Evolutionary conservation across 2,113 vertebrate species (phyloP).

Genomic region (Merops nubicus): DNA sequence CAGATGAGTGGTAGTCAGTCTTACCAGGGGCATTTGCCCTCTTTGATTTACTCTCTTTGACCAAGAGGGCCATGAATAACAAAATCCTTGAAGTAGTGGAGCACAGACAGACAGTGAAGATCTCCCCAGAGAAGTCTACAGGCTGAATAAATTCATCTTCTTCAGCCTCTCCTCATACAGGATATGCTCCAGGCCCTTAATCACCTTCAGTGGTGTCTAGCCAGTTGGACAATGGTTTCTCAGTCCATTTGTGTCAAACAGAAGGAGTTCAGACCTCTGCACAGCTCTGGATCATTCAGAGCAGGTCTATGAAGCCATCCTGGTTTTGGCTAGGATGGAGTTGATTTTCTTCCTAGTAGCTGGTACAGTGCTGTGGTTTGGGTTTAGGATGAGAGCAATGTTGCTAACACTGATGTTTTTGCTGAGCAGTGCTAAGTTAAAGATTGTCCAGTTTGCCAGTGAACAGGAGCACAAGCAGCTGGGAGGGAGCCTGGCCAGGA

Average conservation of each 20-base stretch:
- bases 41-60: neutral
- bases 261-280: neutral
- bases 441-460: neutral
- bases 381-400: neutral
- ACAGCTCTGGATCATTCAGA: neutral
- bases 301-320: neutral
- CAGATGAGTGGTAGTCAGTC: neutral
- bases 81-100: neutral
- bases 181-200: accelerated
- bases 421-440: neutral
- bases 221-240: neutral
- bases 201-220: neutral
- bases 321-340: neutral
- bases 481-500: neutral
- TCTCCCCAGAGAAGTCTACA: neutral
- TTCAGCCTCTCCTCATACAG: neutral
- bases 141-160: neutral
- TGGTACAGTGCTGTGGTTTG: neutral
- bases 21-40: neutral
- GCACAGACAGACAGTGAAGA: too few species aligned
- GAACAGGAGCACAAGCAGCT: neutral
- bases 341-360: neutral
- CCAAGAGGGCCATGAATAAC: neutral
- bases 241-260: neutral
- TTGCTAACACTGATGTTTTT: neutral